phyloP scores from a whole-genome alignment of 2,113 vertebrate genomes.

The Amphilophus citrinellus region DNA sequence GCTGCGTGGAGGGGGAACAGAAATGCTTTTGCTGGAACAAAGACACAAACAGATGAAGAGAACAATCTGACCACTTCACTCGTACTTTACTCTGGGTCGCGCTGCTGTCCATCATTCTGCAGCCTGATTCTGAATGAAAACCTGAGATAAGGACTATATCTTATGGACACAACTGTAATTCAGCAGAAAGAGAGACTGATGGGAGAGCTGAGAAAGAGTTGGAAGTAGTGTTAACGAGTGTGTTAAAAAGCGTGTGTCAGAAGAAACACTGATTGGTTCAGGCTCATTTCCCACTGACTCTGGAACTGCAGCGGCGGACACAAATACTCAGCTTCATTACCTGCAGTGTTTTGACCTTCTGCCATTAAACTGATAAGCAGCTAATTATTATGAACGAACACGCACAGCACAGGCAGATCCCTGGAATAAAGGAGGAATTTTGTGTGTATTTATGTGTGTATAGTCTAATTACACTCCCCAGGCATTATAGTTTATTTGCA shows the following conservation, averaged over 20 bases:
- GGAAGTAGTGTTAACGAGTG: background rate
- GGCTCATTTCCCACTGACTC: conserved; percentile 21
- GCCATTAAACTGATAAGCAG: conserved; percentile 29
- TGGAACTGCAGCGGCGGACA: background rate
- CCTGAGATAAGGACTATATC: background rate
- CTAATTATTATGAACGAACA: background rate
- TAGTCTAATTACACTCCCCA: conserved; percentile 26
- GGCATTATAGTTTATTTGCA: conserved; percentile 24
- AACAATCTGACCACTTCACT: background rate
- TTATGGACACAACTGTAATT: background rate
- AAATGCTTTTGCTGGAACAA: background rate
- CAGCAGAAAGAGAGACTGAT: background rate
- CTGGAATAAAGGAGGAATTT: background rate
- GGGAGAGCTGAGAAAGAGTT: background rate
- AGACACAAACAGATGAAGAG: background rate
- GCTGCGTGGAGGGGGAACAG: background rate
- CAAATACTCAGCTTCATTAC: conserved; percentile 20
- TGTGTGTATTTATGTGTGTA: background rate
- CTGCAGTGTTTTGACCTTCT: conserved; percentile 22
- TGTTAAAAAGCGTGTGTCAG: background rate
- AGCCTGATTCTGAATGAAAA: background rate
- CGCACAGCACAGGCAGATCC: background rate
- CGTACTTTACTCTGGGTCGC: background rate
- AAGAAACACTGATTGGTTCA: conserved; percentile 23
- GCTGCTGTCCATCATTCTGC: background rate